Evolutionary conservation across 2,113 vertebrate genomes (phyloP).

Genomic region (Brachypteracias leptosomus): DNA sequence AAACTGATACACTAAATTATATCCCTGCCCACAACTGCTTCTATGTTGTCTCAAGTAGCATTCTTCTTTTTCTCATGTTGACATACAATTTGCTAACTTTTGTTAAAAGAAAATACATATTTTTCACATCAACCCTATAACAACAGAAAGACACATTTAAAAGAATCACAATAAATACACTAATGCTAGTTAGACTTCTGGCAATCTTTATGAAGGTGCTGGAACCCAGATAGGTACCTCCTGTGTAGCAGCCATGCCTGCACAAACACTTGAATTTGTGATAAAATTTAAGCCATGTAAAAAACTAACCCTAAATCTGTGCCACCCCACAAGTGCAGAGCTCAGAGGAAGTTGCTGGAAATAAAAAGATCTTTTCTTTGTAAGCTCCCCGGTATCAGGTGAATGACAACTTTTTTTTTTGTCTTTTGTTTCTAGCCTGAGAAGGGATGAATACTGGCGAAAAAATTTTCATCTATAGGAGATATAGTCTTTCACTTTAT

Average conservation of each 20-base stretch:
- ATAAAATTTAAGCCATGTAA: background rate
- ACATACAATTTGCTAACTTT: background rate
- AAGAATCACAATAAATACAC: background rate
- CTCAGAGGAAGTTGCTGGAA: background rate
- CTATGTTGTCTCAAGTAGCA: background rate
- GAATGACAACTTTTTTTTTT: background rate
- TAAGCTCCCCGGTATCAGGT: background rate
- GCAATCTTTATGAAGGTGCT: background rate
- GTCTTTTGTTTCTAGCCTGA: background rate
- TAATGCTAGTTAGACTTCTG: background rate
- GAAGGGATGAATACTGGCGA: background rate
- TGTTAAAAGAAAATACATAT: background rate
- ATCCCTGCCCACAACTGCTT: background rate
- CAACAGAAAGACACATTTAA: background rate
- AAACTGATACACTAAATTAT: background rate
- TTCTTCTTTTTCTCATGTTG: background rate
- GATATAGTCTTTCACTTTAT: background rate
- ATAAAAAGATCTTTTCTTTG: background rate
- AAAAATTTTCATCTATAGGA: background rate
- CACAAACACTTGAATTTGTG: background rate
- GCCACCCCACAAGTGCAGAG: background rate
- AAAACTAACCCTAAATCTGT: background rate
- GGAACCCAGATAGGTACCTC: background rate
- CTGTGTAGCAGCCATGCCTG: background rate
- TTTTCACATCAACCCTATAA: background rate